These are phyloP conservation scores for Eurosta solidaginis DNA, from an alignment of 1,140 invertebrate genomes.

Conservation along the genomic window DNA sequence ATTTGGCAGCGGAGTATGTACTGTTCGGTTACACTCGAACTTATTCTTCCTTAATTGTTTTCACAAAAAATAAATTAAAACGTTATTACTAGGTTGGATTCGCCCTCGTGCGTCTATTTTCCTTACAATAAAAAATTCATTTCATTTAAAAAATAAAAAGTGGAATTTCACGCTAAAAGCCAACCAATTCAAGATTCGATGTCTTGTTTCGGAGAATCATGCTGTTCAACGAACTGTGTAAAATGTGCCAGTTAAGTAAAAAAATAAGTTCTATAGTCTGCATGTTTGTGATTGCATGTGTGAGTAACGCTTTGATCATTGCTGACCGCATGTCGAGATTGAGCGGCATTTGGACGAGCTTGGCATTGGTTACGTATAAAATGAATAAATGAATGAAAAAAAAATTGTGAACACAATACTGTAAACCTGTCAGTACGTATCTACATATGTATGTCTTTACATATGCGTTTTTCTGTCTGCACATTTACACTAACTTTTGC, in stretches of 20 bases:
- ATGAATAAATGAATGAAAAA: neutral
- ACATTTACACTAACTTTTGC: neutral
- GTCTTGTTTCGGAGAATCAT: conserved; percentile 48
- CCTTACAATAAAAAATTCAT: conserved; percentile 58
- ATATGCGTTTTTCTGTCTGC: neutral
- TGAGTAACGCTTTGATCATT: neutral
- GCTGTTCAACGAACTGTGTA: conserved; percentile 36
- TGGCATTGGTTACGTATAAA: neutral
- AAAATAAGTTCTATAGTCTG: neutral
- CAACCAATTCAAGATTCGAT: conserved; percentile 31
- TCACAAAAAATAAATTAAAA: no score
- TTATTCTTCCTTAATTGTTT: no score
- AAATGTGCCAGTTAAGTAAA: neutral
- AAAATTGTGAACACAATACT: neutral
- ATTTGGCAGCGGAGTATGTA: no score
- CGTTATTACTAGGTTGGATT: no score
- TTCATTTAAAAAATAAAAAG: conserved; percentile 58
- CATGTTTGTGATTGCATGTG: neutral
- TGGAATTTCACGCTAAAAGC: conserved; percentile 51
- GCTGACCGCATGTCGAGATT: neutral
- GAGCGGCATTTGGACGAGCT: conserved; percentile 6
- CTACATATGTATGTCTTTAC: neutral
- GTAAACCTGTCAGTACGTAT: neutral
- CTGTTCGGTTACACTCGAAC: no score
- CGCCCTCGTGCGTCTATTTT: conserved; percentile 44